Evolutionary conservation across 2,113 vertebrate species (phyloP), one percentile per base, ranked within the genome.

Genomic region (Eulemur macaco): DNA sequence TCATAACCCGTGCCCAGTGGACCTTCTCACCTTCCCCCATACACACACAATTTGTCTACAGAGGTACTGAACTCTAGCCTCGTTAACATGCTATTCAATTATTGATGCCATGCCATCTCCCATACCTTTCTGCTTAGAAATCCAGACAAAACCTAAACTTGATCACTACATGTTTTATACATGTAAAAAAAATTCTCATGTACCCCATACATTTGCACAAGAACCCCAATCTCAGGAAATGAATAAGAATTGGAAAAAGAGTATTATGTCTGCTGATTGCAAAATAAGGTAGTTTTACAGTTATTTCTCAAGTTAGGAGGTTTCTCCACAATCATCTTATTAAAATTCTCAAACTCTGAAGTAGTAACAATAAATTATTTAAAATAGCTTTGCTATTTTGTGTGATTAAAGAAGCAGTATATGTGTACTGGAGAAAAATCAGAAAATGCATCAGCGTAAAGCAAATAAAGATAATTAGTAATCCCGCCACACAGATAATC

Each of bases 331-430:
- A 25, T 66, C 23, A 82, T 73, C 17, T 89, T 84, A 25, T 47
- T 66, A 50, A 92, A 66, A 37, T 80, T 78, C 37, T n/a, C 15
- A 37, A 87, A 45, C 12, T 95, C 47, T 63, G 63, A 83, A 87
- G 21, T 84, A 84, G 21, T 81, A 71, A 76, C 54, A 90, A 45
- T 37, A 86, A 82, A 52, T 86, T 37, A 86, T 47, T 84, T 86
- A 60, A 95, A 87, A 87, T 76, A 91, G 17, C 18, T 66, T 81
- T 58, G 13, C 69, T 68, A 58, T 89, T 76, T 96, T 69, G 39
- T 82, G 9, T 42, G 23, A 60, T 66, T 71, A 47, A 91, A 63
- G 25, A 71, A 58, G 25, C 2, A 50, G 42, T 34, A 68, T 54
- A 14, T 27, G 3, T 74, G 3, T 64, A 20, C 15, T 42, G 58